Evolutionary conservation across 2,797 vertebrate species (phyloP).

Genomic region (Nannoperca obscura): DNA sequence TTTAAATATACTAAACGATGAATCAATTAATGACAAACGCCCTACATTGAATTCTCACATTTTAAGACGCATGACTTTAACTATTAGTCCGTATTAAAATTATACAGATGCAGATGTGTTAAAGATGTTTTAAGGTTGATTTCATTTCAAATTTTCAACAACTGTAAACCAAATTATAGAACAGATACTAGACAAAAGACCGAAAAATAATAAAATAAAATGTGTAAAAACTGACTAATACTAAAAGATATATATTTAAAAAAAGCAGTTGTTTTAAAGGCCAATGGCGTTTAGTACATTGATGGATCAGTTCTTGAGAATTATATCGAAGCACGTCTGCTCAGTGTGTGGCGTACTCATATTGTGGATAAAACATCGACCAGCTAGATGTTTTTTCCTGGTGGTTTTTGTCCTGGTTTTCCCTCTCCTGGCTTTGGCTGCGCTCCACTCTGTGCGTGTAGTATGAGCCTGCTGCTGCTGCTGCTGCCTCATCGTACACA

Average conservation of each 20-base stretch:
- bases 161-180: too few species aligned
- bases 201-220: too few species aligned
- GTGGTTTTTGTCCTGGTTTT: conserved; percentile 29
- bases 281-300: neutral
- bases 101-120: too few species aligned
- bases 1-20: neutral
- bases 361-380: conserved; percentile 7
- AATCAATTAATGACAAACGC: neutral
- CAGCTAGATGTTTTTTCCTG: neutral
- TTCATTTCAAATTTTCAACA: too few species aligned
- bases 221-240: too few species aligned
- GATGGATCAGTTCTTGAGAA: neutral
- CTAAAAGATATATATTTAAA: too few species aligned
- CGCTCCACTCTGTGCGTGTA: conserved; percentile 36
- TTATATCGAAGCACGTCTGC: neutral
- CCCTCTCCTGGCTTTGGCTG: conserved; percentile 17
- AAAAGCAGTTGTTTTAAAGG: too few species aligned
- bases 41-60: neutral
- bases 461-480: conserved; percentile 22
- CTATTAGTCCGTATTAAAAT: neutral
- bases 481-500: conserved; percentile 43
- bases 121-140: too few species aligned
- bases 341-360: neutral
- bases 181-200: too few species aligned
- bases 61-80: neutral